Percentiles rank a stretch among this genome's conserved stretches.
These are phyloP conservation scores for Eumaeus atala DNA, from an alignment of 1,140 invertebrate species.

Conservation along the genomic window DNA sequence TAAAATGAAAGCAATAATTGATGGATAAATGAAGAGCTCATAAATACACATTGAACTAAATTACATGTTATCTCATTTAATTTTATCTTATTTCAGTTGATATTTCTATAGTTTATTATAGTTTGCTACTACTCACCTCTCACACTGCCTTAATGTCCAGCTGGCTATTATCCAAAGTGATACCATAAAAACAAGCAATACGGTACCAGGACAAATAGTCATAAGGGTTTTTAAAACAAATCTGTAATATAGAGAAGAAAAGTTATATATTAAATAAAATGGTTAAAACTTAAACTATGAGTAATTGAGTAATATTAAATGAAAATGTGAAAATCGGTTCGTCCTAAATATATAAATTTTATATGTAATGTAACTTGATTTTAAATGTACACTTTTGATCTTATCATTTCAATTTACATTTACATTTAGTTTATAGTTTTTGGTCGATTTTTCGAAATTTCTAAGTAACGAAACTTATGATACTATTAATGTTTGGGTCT, in stretches of 20 bases:
- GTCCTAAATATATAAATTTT: too few species aligned
- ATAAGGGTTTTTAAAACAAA: slow-evolving; percentile 99
- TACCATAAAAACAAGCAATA: slow-evolving; percentile 98
- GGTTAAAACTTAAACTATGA: background rate
- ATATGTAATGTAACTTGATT: too few species aligned
- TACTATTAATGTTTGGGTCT: too few species aligned
- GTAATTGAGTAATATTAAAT: background rate
- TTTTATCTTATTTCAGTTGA: slow-evolving; percentile 7
- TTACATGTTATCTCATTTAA: slow-evolving; percentile 24
- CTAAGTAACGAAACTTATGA: too few species aligned
- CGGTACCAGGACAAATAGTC: slow-evolving; percentile 99
- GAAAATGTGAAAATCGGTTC: background rate
- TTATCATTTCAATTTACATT: too few species aligned
- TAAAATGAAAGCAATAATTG: slow-evolving; percentile 51
- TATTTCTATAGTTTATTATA: slow-evolving; percentile 8
- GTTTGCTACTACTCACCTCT: slow-evolving; percentile 84
- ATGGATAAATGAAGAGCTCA: slow-evolving; percentile 36
- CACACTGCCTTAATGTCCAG: slow-evolving; percentile 98
- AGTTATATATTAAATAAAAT: background rate
- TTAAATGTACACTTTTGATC: too few species aligned
- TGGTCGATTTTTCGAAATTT: too few species aligned
- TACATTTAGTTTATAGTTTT: too few species aligned
- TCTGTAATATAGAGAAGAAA: slow-evolving; percentile 59
- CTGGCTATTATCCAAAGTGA: slow-evolving; percentile 99
- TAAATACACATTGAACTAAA: slow-evolving; percentile 37